phyloP scores from a whole-genome alignment of 35 echinoderm and acorn worm genomes.

The Lytechinus variegatus region DNA sequence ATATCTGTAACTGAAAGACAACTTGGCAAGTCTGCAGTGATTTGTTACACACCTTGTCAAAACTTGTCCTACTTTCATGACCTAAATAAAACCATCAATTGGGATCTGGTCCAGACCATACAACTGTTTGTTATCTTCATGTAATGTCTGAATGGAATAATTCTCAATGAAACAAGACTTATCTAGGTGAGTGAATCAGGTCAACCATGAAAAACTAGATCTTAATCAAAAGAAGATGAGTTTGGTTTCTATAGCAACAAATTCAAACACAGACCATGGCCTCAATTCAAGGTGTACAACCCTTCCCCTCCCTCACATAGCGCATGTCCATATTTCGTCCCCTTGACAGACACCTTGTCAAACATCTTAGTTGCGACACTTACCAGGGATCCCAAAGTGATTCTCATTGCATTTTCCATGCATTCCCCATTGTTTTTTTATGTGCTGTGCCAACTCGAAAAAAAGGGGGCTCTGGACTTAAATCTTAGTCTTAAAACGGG shows the following conservation, averaged over 20 bases:
- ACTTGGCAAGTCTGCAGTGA: not conserved
- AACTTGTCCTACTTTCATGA: not conserved
- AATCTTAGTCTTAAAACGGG: too few relatives aligned
- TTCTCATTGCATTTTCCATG: too few relatives aligned
- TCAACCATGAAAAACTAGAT: constrained; percentile 13
- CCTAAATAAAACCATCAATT: not conserved
- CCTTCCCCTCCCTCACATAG: not conserved
- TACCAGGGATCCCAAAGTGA: too few relatives aligned
- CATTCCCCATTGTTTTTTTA: too few relatives aligned
- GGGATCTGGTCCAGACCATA: constrained; percentile 15
- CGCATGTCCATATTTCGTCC: too few relatives aligned
- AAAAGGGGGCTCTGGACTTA: too few relatives aligned
- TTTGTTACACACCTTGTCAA: not conserved
- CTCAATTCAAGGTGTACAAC: not conserved
- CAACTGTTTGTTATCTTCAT: not conserved
- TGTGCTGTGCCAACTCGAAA: too few relatives aligned
- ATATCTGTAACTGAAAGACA: not conserved
- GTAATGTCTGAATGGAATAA: not conserved
- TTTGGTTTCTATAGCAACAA: not conserved
- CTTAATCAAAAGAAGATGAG: not conserved
- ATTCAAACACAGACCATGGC: not conserved
- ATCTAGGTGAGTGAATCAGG: constrained; percentile 5
- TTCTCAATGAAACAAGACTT: not conserved
- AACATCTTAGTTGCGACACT: too few relatives aligned
- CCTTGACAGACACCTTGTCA: too few relatives aligned